Evolutionary conservation across 2,797 vertebrate genomes (phyloP), one percentile per base, ranked within the genome.

Genomic region (Gambelia wislizenii): DNA sequence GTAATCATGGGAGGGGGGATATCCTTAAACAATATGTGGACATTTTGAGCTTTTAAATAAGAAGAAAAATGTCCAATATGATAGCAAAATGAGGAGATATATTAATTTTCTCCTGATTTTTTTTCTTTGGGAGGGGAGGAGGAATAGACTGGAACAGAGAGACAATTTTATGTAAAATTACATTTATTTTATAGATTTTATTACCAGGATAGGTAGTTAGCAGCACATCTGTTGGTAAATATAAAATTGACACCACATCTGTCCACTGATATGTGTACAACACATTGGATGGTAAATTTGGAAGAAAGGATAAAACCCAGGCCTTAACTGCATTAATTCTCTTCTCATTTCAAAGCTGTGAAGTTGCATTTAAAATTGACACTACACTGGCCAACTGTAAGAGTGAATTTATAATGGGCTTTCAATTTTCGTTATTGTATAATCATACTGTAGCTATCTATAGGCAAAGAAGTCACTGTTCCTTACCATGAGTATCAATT

Each of bases 61-160:
- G 25, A 80, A 3, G 47, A 67, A 22, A 44, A 81, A 47, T 7
- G 33, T 2, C 33, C 36, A 10, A 82, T 47, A 61, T 4, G n/a
- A 75, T 74, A 83, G 87, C 84, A 76, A 85, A 84, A 82, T 52
- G 80, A 61, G 83, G 89, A n/a, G 1, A 56, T n/a, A 85, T 52
- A 0, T 76, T 77, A 86, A 91, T 90, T 89, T 76, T 87, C 88
- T 83, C 39, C 16, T 88, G 42, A 89, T 20, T 1, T 14, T 84
- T 42, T 52, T 13, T 61, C 59, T 64, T 91, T 56, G 80, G n/a
- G n/a, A n/a, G n/a, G n/a, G n/a, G n/a, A n/a, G n/a, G n/a, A 89
- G 87, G 79, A 90, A 91, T 59, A 20, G 54, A 81, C 8, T 49
- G 4, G 5, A 10, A 42, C 79, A 47, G 54, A 18, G 8, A 59